Percentiles rank a stretch among this genome's conserved stretches.
Conservation (phyloP, 2,797 vertebrate genomes). For the Liparis tanakae region DNA sequence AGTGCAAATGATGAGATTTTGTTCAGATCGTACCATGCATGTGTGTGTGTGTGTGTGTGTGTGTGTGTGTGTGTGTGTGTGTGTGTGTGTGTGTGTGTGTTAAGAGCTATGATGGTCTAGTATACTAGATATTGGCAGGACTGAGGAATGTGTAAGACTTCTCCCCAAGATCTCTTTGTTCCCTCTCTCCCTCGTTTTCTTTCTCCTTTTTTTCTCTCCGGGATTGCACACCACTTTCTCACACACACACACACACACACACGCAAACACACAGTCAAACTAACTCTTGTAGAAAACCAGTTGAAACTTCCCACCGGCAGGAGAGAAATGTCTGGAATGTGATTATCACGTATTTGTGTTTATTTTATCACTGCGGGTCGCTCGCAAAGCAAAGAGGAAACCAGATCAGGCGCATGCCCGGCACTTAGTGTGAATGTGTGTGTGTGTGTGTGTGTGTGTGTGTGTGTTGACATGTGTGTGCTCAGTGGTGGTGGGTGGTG, state of each 20-base stretch:
- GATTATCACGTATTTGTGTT: constrained; percentile 81
- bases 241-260: constrained; percentile 47
- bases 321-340: constrained; percentile 79
- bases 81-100: constrained; percentile 15
- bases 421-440: constrained; percentile 57
- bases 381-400: constrained; percentile 77
- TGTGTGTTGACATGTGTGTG: constrained; percentile 32
- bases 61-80: constrained; percentile 23
- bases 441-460: constrained; percentile 35
- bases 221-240: constrained; percentile 51
- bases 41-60: constrained; percentile 9
- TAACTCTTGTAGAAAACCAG: constrained; percentile 76
- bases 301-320: constrained; percentile 81
- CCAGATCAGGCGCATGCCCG: constrained; percentile 71
- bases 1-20: constrained; percentile 46
- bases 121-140: constrained; percentile 73
- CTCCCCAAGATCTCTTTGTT: constrained; percentile 83
- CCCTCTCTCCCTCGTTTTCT: constrained; percentile 72
- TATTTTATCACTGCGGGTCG: constrained; percentile 79
- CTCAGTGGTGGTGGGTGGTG: constrained; percentile 50
- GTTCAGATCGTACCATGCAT: constrained; percentile 17
- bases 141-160: constrained; percentile 81
- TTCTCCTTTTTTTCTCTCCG: constrained; percentile 62
- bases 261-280: constrained; percentile 52
- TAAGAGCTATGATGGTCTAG: constrained; percentile 50